phyloP scores from a whole-genome alignment of 2,113 vertebrate species.

The Sturnus vulgaris region DNA sequence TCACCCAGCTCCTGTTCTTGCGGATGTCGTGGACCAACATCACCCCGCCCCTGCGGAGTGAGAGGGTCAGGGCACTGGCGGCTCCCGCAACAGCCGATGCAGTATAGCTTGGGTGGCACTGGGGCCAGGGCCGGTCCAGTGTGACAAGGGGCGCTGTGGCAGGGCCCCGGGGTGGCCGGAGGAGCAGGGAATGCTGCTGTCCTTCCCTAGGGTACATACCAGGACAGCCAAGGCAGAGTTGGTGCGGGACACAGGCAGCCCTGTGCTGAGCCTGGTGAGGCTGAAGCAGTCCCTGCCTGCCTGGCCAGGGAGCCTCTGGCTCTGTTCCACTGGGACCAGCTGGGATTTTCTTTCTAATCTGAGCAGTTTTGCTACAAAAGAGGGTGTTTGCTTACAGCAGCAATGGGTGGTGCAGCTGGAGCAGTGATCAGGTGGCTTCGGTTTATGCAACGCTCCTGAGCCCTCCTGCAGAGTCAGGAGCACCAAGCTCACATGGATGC shows the following conservation, averaged over 20 bases:
- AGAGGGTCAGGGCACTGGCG: not conserved
- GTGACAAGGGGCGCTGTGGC: rapidly evolving
- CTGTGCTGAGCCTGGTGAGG: not conserved
- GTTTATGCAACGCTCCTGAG: not conserved
- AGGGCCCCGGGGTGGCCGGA: not conserved
- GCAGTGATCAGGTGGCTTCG: not conserved
- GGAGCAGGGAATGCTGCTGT: not conserved
- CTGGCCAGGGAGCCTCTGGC: not conserved
- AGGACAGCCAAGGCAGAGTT: not conserved
- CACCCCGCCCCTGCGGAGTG: slow-evolving; percentile 83
- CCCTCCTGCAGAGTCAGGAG: not conserved
- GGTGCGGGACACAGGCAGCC: not conserved
- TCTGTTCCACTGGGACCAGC: not conserved
- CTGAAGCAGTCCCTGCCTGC: not conserved
- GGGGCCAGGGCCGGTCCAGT: rapidly evolving
- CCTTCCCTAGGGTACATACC: not conserved
- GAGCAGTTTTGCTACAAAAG: not conserved
- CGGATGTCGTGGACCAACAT: slow-evolving; percentile 95
- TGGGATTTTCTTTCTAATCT: slow-evolving; percentile 13
- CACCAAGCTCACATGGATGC: not conserved
- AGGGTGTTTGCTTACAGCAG: not conserved
- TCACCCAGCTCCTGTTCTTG: slow-evolving; percentile 86
- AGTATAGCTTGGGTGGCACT: rapidly evolving
- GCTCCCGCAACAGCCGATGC: not conserved
- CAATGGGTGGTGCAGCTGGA: not conserved